Percentiles rank a stretch among this genome's conserved stretches.
phyloP scores from a whole-genome alignment of 1,140 invertebrate genomes.

The Leptestheria dahalacensis region DNA sequence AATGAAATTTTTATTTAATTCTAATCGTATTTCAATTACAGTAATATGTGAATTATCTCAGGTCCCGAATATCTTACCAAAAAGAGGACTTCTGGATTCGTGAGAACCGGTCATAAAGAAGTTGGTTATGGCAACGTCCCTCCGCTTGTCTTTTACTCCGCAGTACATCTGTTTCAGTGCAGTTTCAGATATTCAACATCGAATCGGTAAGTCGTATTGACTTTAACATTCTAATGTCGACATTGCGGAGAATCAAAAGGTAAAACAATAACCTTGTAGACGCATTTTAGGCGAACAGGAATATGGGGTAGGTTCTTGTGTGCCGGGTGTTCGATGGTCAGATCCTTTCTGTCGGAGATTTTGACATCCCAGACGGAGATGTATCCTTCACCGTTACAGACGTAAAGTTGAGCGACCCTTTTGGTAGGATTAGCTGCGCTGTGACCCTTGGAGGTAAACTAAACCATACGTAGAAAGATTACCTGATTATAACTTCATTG shows the following conservation, averaged over 20 bases:
- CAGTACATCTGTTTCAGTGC: slow-evolving; percentile 7
- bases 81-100: neutral
- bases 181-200: too few relatives aligned
- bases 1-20: too few relatives aligned
- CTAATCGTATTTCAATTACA: too few relatives aligned
- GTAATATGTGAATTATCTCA: too few relatives aligned
- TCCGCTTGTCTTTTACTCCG: slow-evolving; percentile 5
- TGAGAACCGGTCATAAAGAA: slow-evolving; percentile 8
- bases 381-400: neutral
- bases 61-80: too few relatives aligned
- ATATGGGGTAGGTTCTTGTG: neutral
- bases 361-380: slow-evolving; percentile 7
- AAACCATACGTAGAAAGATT: neutral
- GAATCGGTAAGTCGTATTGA: neutral
- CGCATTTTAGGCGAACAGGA: neutral
- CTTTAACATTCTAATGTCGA: neutral
- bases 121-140: slow-evolving; percentile 10
- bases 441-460: slow-evolving; percentile 2
- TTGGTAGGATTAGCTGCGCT: slow-evolving; percentile 1
- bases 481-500: neutral
- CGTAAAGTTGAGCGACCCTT: slow-evolving; percentile 1
- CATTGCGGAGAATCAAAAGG: neutral
- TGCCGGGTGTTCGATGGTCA: neutral
- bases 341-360: neutral
- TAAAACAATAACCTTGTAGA: neutral